Conservation (phyloP, 2,888 invertebrate genomes). For the Cryptocephalus moraei region DNA sequence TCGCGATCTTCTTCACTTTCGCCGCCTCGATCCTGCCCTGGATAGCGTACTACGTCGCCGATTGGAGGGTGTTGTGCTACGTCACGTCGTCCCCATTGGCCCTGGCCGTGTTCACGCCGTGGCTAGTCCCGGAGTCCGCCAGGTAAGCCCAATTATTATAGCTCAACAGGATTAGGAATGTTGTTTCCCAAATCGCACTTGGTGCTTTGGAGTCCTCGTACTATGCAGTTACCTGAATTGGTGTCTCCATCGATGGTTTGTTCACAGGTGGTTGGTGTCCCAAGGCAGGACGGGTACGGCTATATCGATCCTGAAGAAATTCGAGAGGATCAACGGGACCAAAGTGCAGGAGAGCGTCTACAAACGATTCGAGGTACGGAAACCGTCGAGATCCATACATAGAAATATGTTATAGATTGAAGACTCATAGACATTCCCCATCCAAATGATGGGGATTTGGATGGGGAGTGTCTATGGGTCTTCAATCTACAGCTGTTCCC, state of each 20-base stretch:
- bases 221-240: no score
- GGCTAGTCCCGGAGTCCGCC: slow-evolving; percentile 76
- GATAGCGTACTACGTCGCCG: slow-evolving; percentile 69
- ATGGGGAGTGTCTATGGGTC: no score
- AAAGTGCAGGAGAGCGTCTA: slow-evolving; percentile 65
- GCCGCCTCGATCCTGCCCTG: slow-evolving; percentile 73
- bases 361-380: slow-evolving; percentile 62
- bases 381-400: no score
- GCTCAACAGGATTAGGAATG: no score
- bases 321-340: slow-evolving; percentile 69
- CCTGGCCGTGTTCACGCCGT: slow-evolving; percentile 61
- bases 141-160: no score
- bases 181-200: no score
- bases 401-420: no score
- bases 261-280: slow-evolving; percentile 71
- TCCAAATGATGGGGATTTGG: no score
- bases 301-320: slow-evolving; percentile 63
- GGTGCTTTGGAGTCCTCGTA: no score
- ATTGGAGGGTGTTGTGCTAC: slow-evolving; percentile 72
- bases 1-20: slow-evolving; percentile 76
- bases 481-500: no score
- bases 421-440: no score
- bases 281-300: slow-evolving; percentile 77
- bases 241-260: no score
- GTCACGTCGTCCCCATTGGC: slow-evolving; percentile 69